A percentile compares a stretch with the other conserved stretches of the same genome.
These are phyloP conservation scores for Heliconius charithonia DNA, from an alignment of 2,888 invertebrate genomes.

Conservation along the genomic window DNA sequence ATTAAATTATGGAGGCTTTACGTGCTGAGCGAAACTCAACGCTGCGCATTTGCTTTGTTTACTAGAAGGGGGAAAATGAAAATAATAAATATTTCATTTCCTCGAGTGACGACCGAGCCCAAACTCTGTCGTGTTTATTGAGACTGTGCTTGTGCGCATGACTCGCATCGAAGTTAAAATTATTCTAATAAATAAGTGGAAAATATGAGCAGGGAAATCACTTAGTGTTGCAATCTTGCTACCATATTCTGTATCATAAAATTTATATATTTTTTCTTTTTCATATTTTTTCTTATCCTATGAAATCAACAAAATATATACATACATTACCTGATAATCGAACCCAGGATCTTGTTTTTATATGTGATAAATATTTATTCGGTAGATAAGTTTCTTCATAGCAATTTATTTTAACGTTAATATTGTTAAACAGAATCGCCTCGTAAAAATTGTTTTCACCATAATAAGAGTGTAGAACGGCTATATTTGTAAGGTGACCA, in stretches of 20 bases:
- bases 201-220: too few species aligned
- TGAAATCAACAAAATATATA: too few species aligned
- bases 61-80: background rate
- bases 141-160: background rate
- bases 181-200: too few species aligned
- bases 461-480: conserved; percentile 57
- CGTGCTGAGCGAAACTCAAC: background rate
- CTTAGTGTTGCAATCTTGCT: too few species aligned
- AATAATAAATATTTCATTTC: too few species aligned
- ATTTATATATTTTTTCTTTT: too few species aligned
- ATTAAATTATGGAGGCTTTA: background rate
- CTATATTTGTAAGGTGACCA: conserved; percentile 47
- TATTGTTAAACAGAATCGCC: conserved; percentile 60
- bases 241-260: too few species aligned
- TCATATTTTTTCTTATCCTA: too few species aligned
- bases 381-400: conserved; percentile 20
- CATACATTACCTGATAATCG: too few species aligned
- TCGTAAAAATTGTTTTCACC: conserved; percentile 68
- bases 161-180: background rate
- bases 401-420: conserved; percentile 55
- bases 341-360: background rate
- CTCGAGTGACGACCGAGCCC: too few species aligned
- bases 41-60: background rate
- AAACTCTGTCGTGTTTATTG: background rate
- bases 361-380: background rate